phyloP scores from a whole-genome alignment of 2,113 vertebrate genomes.

The Fukomys damarensis region DNA sequence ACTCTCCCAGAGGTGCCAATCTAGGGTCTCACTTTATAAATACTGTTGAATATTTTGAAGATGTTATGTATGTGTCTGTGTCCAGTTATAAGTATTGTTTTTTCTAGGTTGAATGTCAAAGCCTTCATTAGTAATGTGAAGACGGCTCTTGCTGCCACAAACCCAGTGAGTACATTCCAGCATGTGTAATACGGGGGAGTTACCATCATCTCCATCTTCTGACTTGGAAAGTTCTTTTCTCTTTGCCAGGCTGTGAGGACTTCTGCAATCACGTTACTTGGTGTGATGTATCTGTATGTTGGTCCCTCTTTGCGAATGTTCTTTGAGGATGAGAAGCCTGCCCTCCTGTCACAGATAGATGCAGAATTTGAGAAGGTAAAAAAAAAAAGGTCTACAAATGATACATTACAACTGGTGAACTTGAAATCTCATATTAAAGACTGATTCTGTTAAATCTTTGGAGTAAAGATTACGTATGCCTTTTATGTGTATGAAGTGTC shows the following conservation, averaged over 20 bases:
- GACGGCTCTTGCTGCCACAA: slow-evolving; percentile 97
- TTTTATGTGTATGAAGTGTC: slow-evolving; percentile 43
- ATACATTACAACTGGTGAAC: neutral
- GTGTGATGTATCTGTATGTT: slow-evolving; percentile 97
- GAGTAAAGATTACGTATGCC: slow-evolving; percentile 9
- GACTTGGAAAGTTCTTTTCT: slow-evolving; percentile 59
- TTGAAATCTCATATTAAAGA: neutral
- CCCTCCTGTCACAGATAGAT: slow-evolving; percentile 96
- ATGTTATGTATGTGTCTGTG: slow-evolving; percentile 21
- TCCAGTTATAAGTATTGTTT: slow-evolving; percentile 51
- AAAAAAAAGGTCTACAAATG: slow-evolving; percentile 1
- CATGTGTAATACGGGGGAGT: neutral
- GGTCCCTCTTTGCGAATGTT: slow-evolving; percentile 96
- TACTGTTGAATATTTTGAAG: neutral
- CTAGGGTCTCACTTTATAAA: slow-evolving; percentile 39
- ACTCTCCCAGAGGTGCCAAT: neutral
- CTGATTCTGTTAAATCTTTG: neutral
- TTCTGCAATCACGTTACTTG: slow-evolving; percentile 94
- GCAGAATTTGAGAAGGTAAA: slow-evolving; percentile 97
- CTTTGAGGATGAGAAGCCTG: slow-evolving; percentile 98
- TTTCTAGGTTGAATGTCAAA: slow-evolving; percentile 95
- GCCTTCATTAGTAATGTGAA: slow-evolving; percentile 98
- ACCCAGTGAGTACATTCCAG: slow-evolving; percentile 90
- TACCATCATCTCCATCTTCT: neutral
- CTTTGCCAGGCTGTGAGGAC: slow-evolving; percentile 92